phyloP scores from a whole-genome alignment of 2,797 vertebrate genomes.

The Apodemus agrarius region DNA sequence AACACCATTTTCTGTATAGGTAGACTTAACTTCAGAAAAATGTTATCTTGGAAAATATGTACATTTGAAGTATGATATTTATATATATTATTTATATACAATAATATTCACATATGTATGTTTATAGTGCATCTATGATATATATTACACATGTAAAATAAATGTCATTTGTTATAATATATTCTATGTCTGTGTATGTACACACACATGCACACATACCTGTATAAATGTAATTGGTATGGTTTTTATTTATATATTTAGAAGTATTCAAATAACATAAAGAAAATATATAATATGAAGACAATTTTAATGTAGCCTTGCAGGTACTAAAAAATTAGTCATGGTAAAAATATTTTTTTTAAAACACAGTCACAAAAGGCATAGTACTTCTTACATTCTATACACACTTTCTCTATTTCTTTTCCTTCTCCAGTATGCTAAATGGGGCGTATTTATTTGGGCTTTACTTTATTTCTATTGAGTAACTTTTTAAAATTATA shows the following conservation, averaged over 20 bases:
- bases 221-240: background rate
- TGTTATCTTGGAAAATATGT: background rate
- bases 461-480: background rate
- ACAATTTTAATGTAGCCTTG: background rate
- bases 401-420: background rate
- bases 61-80: background rate
- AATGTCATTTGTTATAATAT: too few species aligned
- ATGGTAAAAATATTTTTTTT: background rate
- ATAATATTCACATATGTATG: background rate
- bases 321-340: conserved; percentile 22
- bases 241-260: background rate
- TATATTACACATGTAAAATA: background rate
- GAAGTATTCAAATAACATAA: background rate
- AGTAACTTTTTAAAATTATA: background rate
- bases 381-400: background rate
- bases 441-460: background rate
- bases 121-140: background rate
- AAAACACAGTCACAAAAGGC: background rate
- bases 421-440: background rate
- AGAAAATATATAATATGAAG: background rate
- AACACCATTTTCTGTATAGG: background rate
- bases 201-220: background rate
- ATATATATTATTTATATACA: background rate
- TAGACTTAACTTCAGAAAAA: background rate
- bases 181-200: background rate